Percentiles rank a stretch among this genome's conserved stretches.
Evolutionary conservation across 2,888 invertebrate species (phyloP).

Genomic region (Drosophila gaucha): DNA sequence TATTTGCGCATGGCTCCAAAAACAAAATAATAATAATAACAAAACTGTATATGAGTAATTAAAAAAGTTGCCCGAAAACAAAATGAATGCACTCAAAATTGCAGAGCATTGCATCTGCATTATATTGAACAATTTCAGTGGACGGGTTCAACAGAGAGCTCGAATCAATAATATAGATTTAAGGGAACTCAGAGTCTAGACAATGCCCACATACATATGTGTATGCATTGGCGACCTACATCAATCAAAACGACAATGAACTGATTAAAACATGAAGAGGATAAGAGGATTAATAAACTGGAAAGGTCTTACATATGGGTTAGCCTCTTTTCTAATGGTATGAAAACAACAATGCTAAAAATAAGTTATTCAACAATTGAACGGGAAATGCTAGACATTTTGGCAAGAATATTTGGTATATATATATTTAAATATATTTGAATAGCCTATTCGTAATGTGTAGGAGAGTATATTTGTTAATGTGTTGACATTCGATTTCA

Average conservation of each 20-base stretch:
- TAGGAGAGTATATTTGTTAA: too few species aligned
- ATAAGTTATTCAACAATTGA: constrained; percentile 9
- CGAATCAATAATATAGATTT: constrained; percentile 28
- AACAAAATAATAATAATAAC: constrained; percentile 31
- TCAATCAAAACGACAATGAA: constrained; percentile 60
- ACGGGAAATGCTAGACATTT: not conserved
- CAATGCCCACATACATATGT: constrained; percentile 45
- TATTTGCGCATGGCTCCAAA: constrained; percentile 50
- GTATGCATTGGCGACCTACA: constrained; percentile 38
- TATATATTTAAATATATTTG: not conserved
- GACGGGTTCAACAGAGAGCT: not conserved
- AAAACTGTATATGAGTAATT: constrained; percentile 54
- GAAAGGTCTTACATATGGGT: not conserved
- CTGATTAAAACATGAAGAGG: constrained; percentile 60
- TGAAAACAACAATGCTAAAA: not conserved
- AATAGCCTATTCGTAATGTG: not conserved
- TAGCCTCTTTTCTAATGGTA: constrained; percentile 1
- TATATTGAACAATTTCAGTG: constrained; percentile 25
- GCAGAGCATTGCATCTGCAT: constrained; percentile 28
- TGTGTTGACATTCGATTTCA: too few species aligned
- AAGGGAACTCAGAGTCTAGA: constrained; percentile 21
- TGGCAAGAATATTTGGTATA: not conserved
- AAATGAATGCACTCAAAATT: constrained; percentile 36
- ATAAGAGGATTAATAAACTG: constrained; percentile 51
- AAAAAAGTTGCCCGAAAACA: constrained; percentile 56